Evolutionary conservation across 2,797 vertebrate species (phyloP), one percentile per base, ranked within the genome.

Genomic region (Anguilla marmorata): DNA sequence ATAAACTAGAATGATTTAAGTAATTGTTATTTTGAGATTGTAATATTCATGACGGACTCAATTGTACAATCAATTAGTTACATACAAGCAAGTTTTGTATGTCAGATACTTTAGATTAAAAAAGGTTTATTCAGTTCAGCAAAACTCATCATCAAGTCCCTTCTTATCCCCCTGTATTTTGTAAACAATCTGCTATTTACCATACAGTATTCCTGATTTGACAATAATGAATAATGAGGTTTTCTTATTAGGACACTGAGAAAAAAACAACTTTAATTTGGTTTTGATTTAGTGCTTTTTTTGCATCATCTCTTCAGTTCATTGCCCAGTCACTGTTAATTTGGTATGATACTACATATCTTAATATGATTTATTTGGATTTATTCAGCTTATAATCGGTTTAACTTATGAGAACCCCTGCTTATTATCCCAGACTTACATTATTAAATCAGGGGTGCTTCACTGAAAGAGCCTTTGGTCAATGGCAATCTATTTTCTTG

Each of bases 141-240:
- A 74, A 30, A 12, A 74, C 69, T 16, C 33, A 41, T 66, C 33
- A 79, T 41, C 12, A 74, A 33, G 11, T 33, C 12, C 33, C 33
- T 30, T 79, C 16, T 33, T 74, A 21, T 37, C 2, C 37, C 37
- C 14, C 76, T 3, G 12, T 80, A 19, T 24, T 80, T 48, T 80
- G 37, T 45, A 14, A 6, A 3, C 41, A 24, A 24, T 80, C 14
- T 80, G 4, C 19, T 48, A 82, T 82, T 48, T 50, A 24, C 79
- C 37, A 45, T 19, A 41, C 37, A 79, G 7, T 48, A 50, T 24
- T 82, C 45, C 79, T 48, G 21, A 48, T 82, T 82, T 82, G 41
- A 48, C 79, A 82, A 79, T 79, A 19, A 45, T 79, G 74, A 41
- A 79, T 79, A 79, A 79, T 41, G 74, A 79, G 74, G 74, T 41